These are phyloP conservation scores for Crocuta crocuta DNA, from an alignment of 2,113 vertebrate species.

Conservation along the genomic window DNA sequence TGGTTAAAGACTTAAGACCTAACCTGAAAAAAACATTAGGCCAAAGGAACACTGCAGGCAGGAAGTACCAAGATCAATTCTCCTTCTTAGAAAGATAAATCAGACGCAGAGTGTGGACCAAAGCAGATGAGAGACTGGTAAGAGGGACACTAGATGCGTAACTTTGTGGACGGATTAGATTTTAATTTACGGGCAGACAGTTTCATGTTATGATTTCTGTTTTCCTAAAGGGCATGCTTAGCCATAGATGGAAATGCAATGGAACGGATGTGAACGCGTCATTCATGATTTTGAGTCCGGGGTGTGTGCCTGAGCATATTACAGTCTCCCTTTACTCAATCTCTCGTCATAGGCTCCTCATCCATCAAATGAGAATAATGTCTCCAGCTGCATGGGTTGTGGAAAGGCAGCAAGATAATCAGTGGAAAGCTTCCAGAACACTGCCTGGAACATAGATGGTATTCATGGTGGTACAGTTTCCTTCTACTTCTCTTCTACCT, in stretches of 20 bases:
- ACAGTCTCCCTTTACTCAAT: neutral
- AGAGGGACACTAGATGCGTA: neutral
- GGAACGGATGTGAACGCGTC: no score
- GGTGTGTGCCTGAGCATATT: rapidly evolving
- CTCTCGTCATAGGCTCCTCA: neutral
- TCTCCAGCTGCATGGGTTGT: neutral
- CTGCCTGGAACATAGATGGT: no score
- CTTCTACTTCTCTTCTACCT: neutral
- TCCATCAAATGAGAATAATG: neutral
- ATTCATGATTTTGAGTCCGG: neutral
- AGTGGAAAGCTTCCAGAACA: neutral
- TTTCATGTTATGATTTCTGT: neutral
- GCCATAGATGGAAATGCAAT: no score
- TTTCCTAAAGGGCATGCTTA: neutral
- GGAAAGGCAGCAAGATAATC: neutral
- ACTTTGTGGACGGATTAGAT: neutral
- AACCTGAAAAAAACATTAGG: neutral
- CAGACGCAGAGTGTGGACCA: neutral
- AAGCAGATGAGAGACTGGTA: neutral
- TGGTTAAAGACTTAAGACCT: neutral
- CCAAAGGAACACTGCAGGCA: neutral
- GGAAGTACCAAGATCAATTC: neutral
- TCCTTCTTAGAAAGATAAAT: neutral
- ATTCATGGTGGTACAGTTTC: neutral
- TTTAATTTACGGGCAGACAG: neutral